Conservation (phyloP, 2,113 vertebrate species). For the Edolisoma coerulescens region DNA sequence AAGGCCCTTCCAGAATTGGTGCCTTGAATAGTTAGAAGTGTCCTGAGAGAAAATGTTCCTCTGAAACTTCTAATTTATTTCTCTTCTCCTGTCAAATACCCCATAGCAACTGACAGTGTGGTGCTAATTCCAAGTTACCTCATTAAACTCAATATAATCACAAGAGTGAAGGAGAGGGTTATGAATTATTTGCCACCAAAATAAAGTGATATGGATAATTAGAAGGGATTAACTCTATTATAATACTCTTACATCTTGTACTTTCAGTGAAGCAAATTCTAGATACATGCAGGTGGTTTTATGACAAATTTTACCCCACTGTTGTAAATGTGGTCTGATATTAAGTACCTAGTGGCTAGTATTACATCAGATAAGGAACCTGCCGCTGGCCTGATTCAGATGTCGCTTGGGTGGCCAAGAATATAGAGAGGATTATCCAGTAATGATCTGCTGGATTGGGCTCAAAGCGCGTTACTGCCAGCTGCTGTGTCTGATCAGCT, state of each 20-base stretch:
- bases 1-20: background rate
- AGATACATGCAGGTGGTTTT: background rate
- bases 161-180: background rate
- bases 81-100: background rate
- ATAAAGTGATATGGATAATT: background rate
- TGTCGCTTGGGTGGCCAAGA: background rate
- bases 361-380: background rate
- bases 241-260: background rate
- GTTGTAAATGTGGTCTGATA: background rate
- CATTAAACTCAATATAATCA: background rate
- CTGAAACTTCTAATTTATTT: background rate
- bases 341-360: background rate
- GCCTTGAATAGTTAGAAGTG: background rate
- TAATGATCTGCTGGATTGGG: background rate
- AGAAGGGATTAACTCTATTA: background rate
- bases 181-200: background rate
- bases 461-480: background rate
- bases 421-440: background rate
- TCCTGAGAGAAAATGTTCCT: background rate
- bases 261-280: background rate
- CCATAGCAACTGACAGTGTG: background rate
- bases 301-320: background rate
- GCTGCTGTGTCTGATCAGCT: background rate
- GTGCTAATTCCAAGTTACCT: background rate
- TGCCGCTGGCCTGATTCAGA: background rate